Percentiles rank a stretch among this genome's conserved stretches.
phyloP scores from a whole-genome alignment of 2,888 invertebrate species.

The Dicycla oo region DNA sequence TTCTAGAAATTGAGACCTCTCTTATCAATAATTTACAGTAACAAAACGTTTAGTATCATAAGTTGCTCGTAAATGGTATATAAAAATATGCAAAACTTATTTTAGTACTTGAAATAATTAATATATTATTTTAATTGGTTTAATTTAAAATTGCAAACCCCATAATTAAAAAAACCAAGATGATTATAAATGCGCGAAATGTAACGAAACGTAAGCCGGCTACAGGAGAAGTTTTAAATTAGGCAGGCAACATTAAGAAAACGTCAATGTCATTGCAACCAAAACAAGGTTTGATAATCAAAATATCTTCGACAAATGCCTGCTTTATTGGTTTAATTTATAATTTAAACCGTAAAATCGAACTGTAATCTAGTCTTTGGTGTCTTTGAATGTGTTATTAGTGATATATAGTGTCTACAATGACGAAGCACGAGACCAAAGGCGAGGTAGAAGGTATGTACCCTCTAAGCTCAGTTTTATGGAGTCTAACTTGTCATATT shows the following conservation, averaged over 20 bases:
- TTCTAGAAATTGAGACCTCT: not conserved
- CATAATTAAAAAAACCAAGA: too few species aligned
- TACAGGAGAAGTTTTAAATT: too few species aligned
- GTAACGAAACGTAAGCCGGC: constrained; percentile 16
- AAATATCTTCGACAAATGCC: constrained; percentile 12
- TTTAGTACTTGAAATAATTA: rapidly evolving
- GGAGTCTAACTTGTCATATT: not conserved
- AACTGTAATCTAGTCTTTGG: not conserved
- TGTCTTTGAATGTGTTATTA: constrained; percentile 13
- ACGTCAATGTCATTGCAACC: constrained; percentile 46
- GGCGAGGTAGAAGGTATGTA: constrained; percentile 74
- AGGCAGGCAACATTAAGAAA: constrained; percentile 26
- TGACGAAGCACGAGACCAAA: constrained; percentile 69
- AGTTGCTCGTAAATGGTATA: not conserved
- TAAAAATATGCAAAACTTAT: rapidly evolving
- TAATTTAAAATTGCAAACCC: too few species aligned
- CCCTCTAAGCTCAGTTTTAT: not conserved
- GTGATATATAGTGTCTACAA: constrained; percentile 45
- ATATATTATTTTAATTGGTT: too few species aligned
- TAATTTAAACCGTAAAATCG: not conserved
- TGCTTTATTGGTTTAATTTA: not conserved
- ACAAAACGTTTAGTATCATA: constrained; percentile 26
- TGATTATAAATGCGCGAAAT: not conserved
- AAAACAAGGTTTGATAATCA: constrained; percentile 37
- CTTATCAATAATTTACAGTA: constrained; percentile 16